Evolutionary conservation across 2,797 vertebrate species (phyloP).

Genomic region (Lophotriccus pileatus): DNA sequence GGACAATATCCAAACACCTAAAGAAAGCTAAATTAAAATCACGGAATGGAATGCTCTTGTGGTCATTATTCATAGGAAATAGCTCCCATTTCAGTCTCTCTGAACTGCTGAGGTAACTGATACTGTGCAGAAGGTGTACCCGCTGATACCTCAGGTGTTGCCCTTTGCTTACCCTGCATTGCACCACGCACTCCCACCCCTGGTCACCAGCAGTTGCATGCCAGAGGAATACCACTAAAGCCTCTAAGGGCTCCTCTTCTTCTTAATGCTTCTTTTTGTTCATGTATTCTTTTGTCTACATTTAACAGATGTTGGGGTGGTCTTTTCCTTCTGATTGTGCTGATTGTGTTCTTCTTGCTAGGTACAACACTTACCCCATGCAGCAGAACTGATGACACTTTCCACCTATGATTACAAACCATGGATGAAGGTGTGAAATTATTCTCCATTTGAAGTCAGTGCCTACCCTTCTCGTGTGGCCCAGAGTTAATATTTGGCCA

Average conservation of each 20-base stretch:
- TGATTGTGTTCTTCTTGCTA: not conserved
- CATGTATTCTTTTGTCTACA: not conserved
- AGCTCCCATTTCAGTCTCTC: not conserved
- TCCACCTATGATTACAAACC: not conserved
- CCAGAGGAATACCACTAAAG: not conserved
- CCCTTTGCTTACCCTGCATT: not conserved
- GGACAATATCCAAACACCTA: not conserved
- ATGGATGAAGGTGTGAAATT: not conserved
- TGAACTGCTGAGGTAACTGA: not conserved
- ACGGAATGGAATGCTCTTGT: not conserved
- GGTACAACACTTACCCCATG: rapidly evolving
- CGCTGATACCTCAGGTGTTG: not conserved
- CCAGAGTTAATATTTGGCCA: not conserved
- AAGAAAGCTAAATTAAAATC: constrained; percentile 17
- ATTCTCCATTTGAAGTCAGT: not conserved
- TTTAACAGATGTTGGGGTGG: not conserved
- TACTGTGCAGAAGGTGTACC: not conserved
- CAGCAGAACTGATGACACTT: not conserved
- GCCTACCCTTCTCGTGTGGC: not conserved
- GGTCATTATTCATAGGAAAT: not conserved
- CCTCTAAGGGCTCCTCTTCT: not conserved
- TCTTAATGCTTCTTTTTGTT: not conserved
- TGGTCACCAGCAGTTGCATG: not conserved
- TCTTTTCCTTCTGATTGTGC: not conserved
- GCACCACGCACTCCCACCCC: no score